phyloP scores from a whole-genome alignment of 2,888 invertebrate species.

The Euplagia quadripunctaria region DNA sequence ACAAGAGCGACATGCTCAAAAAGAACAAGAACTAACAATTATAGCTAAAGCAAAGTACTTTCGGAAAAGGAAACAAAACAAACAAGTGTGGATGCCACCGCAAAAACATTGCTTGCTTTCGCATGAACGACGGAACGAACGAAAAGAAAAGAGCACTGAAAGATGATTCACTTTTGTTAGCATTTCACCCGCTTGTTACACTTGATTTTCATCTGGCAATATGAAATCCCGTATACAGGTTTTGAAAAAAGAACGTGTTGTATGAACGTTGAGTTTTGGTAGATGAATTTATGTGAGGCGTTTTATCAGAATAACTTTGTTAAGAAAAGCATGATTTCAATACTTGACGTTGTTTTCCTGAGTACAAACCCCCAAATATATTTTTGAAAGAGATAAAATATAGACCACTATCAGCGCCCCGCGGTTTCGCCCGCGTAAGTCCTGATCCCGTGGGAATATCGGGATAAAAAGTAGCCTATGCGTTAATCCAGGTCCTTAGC shows the following conservation, averaged over 20 bases:
- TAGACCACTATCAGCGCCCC: too few relatives aligned
- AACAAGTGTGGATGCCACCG: background rate
- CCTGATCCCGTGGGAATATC: too few relatives aligned
- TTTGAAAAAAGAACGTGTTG: background rate
- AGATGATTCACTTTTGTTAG: background rate
- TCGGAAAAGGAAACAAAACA: background rate
- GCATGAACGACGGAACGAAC: background rate
- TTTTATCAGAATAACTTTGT: too few relatives aligned
- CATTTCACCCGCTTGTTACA: background rate
- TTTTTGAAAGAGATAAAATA: too few relatives aligned
- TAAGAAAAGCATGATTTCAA: too few relatives aligned
- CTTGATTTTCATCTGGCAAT: background rate
- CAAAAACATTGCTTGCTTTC: background rate
- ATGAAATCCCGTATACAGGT: background rate
- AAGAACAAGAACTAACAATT: background rate
- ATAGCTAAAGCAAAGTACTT: background rate
- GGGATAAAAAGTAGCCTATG: too few relatives aligned
- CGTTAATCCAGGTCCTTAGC: too few relatives aligned
- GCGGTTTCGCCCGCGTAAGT: too few relatives aligned
- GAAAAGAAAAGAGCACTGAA: background rate
- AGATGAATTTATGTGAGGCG: background rate
- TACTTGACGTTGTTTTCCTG: background rate
- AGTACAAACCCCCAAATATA: background rate
- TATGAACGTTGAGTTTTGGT: background rate
- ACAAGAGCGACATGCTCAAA: background rate